Conservation (phyloP, 2,888 invertebrate species). For the Schizaphis graminum region DNA sequence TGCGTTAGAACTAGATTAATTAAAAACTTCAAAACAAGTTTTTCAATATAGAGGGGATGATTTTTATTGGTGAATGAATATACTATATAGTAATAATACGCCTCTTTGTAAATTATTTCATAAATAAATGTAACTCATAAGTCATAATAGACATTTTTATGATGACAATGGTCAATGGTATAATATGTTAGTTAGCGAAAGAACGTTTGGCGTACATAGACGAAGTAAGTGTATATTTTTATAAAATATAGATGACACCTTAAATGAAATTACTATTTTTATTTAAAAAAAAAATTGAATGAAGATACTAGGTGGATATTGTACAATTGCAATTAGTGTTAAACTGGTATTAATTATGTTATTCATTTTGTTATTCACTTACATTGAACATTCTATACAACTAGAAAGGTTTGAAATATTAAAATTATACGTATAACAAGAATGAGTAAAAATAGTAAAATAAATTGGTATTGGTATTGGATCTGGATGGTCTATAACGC, state of each 20-base stretch:
- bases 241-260: neutral
- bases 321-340: neutral
- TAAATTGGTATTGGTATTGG: neutral
- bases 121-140: neutral
- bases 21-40: conserved; percentile 46
- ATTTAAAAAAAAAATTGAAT: neutral
- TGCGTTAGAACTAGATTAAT: conserved; percentile 54
- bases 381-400: neutral
- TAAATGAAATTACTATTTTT: neutral
- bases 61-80: conserved; percentile 22
- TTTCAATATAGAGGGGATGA: conserved; percentile 23
- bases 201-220: neutral
- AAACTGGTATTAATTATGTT: neutral
- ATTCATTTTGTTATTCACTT: neutral
- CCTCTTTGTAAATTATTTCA: neutral
- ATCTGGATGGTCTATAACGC: neutral
- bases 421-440: neutral
- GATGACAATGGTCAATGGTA: neutral
- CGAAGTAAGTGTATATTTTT: neutral
- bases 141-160: conserved; percentile 1
- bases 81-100: conserved; percentile 13
- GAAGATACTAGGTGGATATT: neutral
- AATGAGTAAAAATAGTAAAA: neutral
- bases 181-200: neutral
- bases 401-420: neutral